phyloP scores from a whole-genome alignment of 2,888 invertebrate species.

The Limenitis camilla region DNA sequence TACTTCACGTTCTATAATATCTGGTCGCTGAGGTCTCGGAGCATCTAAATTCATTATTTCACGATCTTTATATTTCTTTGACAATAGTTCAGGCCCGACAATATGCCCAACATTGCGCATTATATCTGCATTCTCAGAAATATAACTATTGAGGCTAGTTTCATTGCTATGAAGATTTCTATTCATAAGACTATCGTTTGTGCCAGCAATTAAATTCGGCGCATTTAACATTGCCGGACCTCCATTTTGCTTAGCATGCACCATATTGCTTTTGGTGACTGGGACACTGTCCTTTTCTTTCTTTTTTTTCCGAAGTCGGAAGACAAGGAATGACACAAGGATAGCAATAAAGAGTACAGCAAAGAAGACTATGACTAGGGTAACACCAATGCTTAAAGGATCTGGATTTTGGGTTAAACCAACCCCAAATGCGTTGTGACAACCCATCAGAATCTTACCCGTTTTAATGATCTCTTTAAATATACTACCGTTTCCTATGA shows the following conservation, averaged over 20 bases:
- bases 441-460: conserved; percentile 84
- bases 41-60: conserved; percentile 83
- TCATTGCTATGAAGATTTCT: conserved; percentile 82
- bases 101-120: conserved; percentile 85
- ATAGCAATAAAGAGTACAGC: conserved; percentile 91
- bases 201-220: conserved; percentile 78
- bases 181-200: conserved; percentile 80
- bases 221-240: conserved; percentile 81
- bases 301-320: conserved; percentile 89
- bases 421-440: conserved; percentile 83
- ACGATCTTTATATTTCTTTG: conserved; percentile 91
- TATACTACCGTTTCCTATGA: conserved; percentile 89
- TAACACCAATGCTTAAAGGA: conserved; percentile 93
- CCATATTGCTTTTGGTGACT: conserved; percentile 78
- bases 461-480: conserved; percentile 80
- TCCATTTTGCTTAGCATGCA: conserved; percentile 86
- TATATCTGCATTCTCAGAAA: conserved; percentile 82
- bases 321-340: conserved; percentile 92
- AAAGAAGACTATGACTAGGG: conserved; percentile 95
- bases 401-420: conserved; percentile 87
- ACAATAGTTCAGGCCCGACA: conserved; percentile 88
- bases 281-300: conserved; percentile 85
- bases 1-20: conserved; percentile 93
- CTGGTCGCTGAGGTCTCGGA: conserved; percentile 89
- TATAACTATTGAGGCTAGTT: conserved; percentile 79